phyloP scores from a whole-genome alignment of 1,140 invertebrate species.

The Apocrypta bakeri region DNA sequence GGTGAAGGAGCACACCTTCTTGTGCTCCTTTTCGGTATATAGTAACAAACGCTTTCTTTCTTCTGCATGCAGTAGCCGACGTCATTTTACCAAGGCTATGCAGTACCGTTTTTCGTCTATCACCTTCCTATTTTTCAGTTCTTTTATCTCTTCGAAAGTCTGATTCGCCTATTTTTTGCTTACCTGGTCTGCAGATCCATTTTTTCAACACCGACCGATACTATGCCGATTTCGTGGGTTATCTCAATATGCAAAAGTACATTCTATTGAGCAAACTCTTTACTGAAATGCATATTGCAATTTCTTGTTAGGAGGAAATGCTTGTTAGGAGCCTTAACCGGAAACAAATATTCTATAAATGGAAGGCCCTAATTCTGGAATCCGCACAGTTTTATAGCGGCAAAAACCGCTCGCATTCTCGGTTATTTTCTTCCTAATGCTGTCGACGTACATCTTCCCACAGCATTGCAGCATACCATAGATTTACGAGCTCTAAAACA shows the following conservation, averaged over 20 bases:
- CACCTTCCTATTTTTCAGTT: neutral
- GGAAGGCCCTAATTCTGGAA: neutral
- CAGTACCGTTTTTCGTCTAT: too few species aligned
- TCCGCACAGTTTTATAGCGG: too few species aligned
- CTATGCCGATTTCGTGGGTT: neutral
- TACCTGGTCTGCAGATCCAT: neutral
- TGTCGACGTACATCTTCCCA: too few species aligned
- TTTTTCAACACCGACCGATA: neutral
- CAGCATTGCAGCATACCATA: too few species aligned
- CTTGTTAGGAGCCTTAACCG: neutral
- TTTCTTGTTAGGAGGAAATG: conserved; percentile 7
- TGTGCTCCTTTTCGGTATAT: neutral
- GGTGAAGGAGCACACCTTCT: neutral
- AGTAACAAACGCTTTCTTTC: neutral
- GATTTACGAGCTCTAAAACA: neutral
- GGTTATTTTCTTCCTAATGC: too few species aligned
- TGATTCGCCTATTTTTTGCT: conserved; percentile 22
- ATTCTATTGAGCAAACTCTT: neutral
- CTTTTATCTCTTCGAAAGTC: neutral
- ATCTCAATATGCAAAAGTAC: neutral
- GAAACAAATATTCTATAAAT: conserved; percentile 9
- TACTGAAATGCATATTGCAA: neutral
- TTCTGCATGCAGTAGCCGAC: neutral
- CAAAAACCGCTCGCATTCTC: too few species aligned
- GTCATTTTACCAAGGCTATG: neutral